Evolutionary conservation across 2,113 vertebrate species (phyloP).

Genomic region (Bolborhynchus lineola): DNA sequence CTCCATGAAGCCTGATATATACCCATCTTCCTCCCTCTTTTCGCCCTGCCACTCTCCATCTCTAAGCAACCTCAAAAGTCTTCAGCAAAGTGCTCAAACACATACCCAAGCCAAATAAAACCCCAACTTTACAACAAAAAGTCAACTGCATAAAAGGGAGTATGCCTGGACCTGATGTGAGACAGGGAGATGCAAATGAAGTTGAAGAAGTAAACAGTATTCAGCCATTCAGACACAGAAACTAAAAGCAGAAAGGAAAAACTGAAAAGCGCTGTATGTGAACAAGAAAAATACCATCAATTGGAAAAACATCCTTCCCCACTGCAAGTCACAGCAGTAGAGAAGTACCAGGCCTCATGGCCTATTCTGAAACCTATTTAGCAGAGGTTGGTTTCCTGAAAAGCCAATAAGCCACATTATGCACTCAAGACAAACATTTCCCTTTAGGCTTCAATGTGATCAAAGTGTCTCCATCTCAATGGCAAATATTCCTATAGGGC

Average conservation of each 20-base stretch:
- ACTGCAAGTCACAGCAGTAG: neutral
- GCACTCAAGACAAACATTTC: neutral
- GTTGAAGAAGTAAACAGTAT: neutral
- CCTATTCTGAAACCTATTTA: neutral
- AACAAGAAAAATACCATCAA: neutral
- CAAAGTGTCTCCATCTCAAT: neutral
- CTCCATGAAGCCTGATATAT: neutral
- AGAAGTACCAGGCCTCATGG: neutral
- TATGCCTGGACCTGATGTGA: neutral
- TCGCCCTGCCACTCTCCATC: neutral
- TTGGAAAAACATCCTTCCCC: neutral
- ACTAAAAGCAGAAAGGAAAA: slow-evolving; percentile 8
- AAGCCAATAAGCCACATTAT: neutral
- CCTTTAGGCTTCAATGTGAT: neutral
- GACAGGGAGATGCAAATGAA: neutral
- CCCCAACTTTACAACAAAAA: neutral
- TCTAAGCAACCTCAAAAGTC: neutral
- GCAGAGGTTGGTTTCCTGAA: slow-evolving; percentile 59
- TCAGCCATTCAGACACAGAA: slow-evolving; percentile 2
- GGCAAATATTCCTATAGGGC: neutral
- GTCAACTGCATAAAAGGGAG: slow-evolving; percentile 35
- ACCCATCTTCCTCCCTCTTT: neutral
- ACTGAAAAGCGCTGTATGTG: neutral
- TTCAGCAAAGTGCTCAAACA: neutral
- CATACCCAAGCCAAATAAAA: neutral